Evolutionary conservation across 2,888 invertebrate genomes (phyloP), one percentile per base, ranked within the genome.

Genomic region (Tholera decimalis): DNA sequence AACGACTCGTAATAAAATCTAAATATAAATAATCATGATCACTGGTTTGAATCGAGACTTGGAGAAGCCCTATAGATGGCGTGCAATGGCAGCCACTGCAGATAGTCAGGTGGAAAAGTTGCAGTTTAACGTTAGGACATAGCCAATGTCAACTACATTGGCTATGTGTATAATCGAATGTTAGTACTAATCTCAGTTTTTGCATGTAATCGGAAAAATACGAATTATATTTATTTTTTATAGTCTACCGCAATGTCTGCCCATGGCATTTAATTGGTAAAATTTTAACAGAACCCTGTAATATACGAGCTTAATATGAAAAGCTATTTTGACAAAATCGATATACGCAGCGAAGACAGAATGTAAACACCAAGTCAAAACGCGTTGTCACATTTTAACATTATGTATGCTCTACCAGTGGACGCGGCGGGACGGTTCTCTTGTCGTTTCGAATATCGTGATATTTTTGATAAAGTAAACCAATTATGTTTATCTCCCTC

Each of bases 271-370:
- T 47, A 3, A 55, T 55, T 41, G 24, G 9, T 26, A 15, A 58
- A 39, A 50, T 43, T 53, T 47, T 35, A 59, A 74, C 62, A 55
- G 28, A 75, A 62, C 67, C 68, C 76, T 73, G 73, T 64, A 49
- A 55, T 50, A 46, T 47, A 63, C 37, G 59, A 66, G 59, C 44
- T 43, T 55, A 22, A 8, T 9, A 35, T 18, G 41, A 49, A 44
- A 49, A 46, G n/a, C 24, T 20, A 18, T n/a, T 37, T 37, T 54
- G 22, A 44, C 20, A 22, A 22, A 20, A 28, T n/a, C 35, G 37
- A 18, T 9, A 7, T 20, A 5, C 3, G 1, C n/a, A n/a, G 15
- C 6, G 8, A 18, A 26, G n/a, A 35, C 37, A 43, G 11, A 44
- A 30, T 43, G 7, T 24, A 39, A 37, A 24, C 18, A 46, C 26